Base-by-base conservation (phyloP, 2,888 invertebrate species). In the Sialis fuliginosa region DNA sequence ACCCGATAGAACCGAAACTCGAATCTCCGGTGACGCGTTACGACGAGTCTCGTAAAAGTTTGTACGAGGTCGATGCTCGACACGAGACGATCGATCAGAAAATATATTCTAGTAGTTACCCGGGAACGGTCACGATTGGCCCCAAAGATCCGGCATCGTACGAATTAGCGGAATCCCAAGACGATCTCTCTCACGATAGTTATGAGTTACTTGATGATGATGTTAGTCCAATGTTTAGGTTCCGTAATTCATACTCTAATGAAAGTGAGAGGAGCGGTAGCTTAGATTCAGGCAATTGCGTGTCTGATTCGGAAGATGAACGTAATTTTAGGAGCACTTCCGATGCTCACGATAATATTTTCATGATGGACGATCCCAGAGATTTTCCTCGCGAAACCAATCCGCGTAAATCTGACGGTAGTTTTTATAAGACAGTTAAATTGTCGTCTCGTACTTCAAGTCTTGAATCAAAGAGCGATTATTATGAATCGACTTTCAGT, bases 161-260 rank as follows among this genome's bases (percentile, higher is more conserved):
- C 53, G 76, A 75, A 54, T 67, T 80, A 50, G 67, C 70, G 42
- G 80, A 77, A 52, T 87, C 87, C 7, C 87, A 87, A 62, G 88
- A 88, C 60, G 88, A 89, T 65, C 68, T 88, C 33, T 86, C 88
- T 33, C 88, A 89, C 62, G 89, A 89, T 62, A 88, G 87, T 57
- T 89, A 89, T 62, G 89, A 89, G 62, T 66, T 89, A 30, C 68
- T 88, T 50, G 77, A 76, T 55, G 81, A 77, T 57, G 74, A 75
- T 57, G 71, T 65, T 49, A 68, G 70, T 50, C 60, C 61, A 31
- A 64, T 64, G 39, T 62, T 58, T 42, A 62, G 61, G 48, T 59
- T 62, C 49, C 52, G 54, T 30, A 60, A 59, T 46, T 48, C 52
- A 5, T 54, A 50, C 48, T 60, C 56, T 49, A 62, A 61, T 54